Percentiles rank a stretch among this genome's conserved stretches.
These are phyloP conservation scores for Callyntrura guangdongensis DNA, from an alignment of 2,888 invertebrate genomes.

Conservation along the genomic window DNA sequence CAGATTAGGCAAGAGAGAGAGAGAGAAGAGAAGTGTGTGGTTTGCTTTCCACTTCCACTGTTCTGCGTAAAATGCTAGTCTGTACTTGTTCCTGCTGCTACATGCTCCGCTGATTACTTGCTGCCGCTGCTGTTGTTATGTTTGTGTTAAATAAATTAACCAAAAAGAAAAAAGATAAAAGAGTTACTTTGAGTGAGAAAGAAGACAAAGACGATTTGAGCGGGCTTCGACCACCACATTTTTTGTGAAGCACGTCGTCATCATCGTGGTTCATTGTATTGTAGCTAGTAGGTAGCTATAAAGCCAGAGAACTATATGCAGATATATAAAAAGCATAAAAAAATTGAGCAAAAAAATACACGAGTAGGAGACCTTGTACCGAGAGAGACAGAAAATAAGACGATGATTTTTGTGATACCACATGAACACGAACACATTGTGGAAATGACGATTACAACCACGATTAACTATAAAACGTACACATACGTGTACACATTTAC, in stretches of 20 bases:
- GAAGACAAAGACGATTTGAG: conserved; percentile 75
- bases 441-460: conserved; percentile 48
- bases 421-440: conserved; percentile 47
- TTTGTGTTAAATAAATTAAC: conserved; percentile 68
- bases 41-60: conserved; percentile 46
- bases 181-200: conserved; percentile 32
- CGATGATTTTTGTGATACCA: conserved; percentile 29
- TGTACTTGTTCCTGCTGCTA: neutral
- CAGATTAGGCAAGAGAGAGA: conserved; percentile 21
- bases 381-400: neutral
- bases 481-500: conserved; percentile 16
- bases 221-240: conserved; percentile 78
- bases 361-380: neutral
- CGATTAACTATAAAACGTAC: conserved; percentile 47
- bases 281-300: too few relatives aligned
- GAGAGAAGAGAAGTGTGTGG: conserved; percentile 50
- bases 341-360: neutral
- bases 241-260: conserved; percentile 50
- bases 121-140: neutral
- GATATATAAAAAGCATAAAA: conserved; percentile 19
- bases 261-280: conserved; percentile 23
- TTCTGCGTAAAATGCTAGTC: neutral
- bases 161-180: conserved; percentile 55
- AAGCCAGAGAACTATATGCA: neutral
- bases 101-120: conserved; percentile 35